phyloP scores from a whole-genome alignment of 23 tunicate species.

The Aplidium turbinatum region DNA sequence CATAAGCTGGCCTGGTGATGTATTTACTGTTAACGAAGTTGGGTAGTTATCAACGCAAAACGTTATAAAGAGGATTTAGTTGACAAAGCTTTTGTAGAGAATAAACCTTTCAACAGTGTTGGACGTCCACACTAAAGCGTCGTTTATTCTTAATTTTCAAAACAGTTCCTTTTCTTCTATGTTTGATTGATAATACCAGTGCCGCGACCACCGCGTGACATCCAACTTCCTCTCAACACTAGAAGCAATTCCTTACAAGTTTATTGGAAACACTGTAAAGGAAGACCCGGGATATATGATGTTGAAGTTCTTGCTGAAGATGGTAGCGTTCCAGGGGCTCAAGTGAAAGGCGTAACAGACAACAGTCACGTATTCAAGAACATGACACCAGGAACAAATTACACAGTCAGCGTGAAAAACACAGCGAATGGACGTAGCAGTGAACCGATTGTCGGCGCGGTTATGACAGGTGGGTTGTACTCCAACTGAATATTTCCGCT shows the following conservation, averaged over 20 bases:
- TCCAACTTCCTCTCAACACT: constrained; percentile 23
- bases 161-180: background rate
- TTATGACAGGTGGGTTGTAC: constrained; percentile 55
- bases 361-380: constrained; percentile 44
- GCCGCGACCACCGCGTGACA: constrained; percentile 48
- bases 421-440: constrained; percentile 54
- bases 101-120: too few species aligned
- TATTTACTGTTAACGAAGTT: too few species aligned
- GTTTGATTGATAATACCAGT: constrained; percentile 35
- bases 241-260: constrained; percentile 40
- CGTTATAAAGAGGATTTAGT: too few species aligned
- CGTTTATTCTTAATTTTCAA: background rate
- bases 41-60: too few species aligned
- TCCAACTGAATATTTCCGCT: too few species aligned
- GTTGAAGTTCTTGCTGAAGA: constrained; percentile 28
- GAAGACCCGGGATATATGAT: constrained; percentile 38
- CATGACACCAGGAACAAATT: constrained; percentile 56
- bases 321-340: constrained; percentile 37
- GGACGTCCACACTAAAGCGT: background rate
- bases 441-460: constrained; percentile 28
- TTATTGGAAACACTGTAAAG: constrained; percentile 44
- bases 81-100: too few species aligned
- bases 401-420: constrained; percentile 32
- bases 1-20: too few species aligned
- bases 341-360: constrained; percentile 21